Base-by-base conservation (phyloP, 2,888 invertebrate species). In the Andrena dorsata region DNA sequence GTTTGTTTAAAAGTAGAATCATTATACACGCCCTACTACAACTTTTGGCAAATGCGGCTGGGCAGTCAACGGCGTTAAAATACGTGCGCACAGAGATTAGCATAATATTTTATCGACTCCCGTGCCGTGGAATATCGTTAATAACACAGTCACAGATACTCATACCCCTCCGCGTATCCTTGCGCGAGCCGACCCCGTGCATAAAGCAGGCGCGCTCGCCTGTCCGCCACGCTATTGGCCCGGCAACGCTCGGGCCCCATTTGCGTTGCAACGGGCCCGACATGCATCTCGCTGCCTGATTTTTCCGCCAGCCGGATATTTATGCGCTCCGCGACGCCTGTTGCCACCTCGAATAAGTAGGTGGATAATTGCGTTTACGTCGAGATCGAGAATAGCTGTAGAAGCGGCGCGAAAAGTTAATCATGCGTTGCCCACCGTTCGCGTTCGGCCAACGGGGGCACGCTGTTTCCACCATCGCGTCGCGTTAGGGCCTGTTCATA, bases 101-200 rank as follows among this genome's bases (percentile, higher is more conserved):
- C 89, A 87, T 89, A 89, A 90, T 90, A 90, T 88, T 90, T 90
- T 89, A 90, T 89, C 89, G 84, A 82, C 75, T 83, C 82, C 85
- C 79, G 74, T 66, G 71, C 81, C 89, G 86, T 85, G 85, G 87
- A 90, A 91, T 88, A 88, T 91, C 87, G 90, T 90, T 91, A 91
- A 91, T 91, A 90, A 91, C 84, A 84, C 86, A 89, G 87, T 87
- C 89, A 82, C 87, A 88, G 81, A 83, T 86, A 80, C 80, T 63
- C 68, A 72, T 80, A 86, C 86, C 87, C 86, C 85, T 89, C 85
- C 84, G 83, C 79, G 73, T 85, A 89, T 89, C 89, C 89, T 89
- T 89, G 88, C 84, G 77, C 70, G 80, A 61, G 68, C 74, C 49
- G 51, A 47, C 58, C 69, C 63, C 83, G 71, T 53, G 77, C 77